Base-by-base conservation (phyloP, 2,888 invertebrate species). In the Heliconius aoede region DNA sequence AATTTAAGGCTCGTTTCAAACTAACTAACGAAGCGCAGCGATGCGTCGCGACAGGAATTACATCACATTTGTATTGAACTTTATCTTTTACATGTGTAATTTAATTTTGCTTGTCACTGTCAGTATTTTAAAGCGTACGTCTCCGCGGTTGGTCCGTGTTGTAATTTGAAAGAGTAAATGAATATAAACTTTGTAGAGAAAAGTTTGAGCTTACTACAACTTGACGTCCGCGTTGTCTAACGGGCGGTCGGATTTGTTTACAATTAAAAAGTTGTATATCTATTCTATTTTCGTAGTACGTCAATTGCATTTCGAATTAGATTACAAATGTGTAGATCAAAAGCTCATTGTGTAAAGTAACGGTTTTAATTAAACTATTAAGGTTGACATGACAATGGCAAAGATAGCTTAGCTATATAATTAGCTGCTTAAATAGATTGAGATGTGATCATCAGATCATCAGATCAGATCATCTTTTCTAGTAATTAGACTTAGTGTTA, bases 241-340 rank as follows among this genome's bases (percentile, higher is more conserved):
- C 60, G 72, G 72, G 72, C 60, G 72, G 72, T 72, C 72, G 60
- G 58, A 58, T 61, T 72, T 72, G 26, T 72, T 61, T 72, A 72
- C 61, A 72, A 72, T 72, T 72, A 72, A 72, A 72, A 72, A 72
- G 18, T 26, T 60, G 60, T 72, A 61, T 28, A 36, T 21, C 40
- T 36, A 40, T 72, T 72, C 72, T 72, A 72, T 72, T 36, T 72
- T 72, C 36, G 58, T 26, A 72, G 60, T 26, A 26, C 36, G 72
- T 72, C 72, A 72, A 72, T 72, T 72, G 72, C 26, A 58, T 32
- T 72, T 72, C 60, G 60, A 36, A 72, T 72, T 72, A 72, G 36
- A 21, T 60, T 58, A 36, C 21, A 72, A 24, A 72, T 36, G 32
- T 24, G 11, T 36, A 72, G 58, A 60, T 72, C 72, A 72, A 72